A percentile compares a stretch with the other conserved stretches of the same genome.
Evolutionary conservation across 1,140 invertebrate genomes (phyloP).

Genomic region (Caerostris extrusa): DNA sequence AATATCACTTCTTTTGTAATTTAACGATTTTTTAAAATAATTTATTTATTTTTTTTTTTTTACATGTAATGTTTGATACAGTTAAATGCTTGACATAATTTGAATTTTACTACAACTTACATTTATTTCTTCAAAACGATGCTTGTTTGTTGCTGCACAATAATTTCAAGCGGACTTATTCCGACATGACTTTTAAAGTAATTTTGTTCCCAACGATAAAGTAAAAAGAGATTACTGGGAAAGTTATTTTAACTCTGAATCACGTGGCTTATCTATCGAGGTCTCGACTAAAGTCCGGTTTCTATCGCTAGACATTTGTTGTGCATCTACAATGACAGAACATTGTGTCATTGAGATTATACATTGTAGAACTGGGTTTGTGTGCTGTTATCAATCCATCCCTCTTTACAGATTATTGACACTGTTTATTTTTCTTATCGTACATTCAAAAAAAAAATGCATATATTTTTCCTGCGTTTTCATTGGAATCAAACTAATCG

Average conservation of each 20-base stretch:
- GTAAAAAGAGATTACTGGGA: neutral
- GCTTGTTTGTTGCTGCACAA: neutral
- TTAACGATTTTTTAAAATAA: too few relatives aligned
- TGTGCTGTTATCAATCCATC: neutral
- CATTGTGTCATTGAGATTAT: slow-evolving; percentile 23
- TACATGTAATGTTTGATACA: too few relatives aligned
- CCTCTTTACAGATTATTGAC: slow-evolving; percentile 22
- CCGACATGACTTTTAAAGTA: neutral
- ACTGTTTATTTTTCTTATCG: neutral
- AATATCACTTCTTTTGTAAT: too few relatives aligned
- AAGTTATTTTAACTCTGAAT: neutral
- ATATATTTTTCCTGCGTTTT: too few relatives aligned
- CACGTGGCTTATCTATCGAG: neutral
- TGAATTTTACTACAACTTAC: too few relatives aligned
- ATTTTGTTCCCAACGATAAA: neutral
- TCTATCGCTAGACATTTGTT: slow-evolving; percentile 20
- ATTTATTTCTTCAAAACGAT: neutral
- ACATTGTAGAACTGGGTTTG: slow-evolving; percentile 21
- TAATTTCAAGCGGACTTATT: neutral
- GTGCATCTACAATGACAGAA: neutral
- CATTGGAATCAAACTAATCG: too few relatives aligned
- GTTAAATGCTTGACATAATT: too few relatives aligned
- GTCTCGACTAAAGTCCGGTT: slow-evolving; percentile 1
- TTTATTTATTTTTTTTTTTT: too few relatives aligned
- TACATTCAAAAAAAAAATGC: too few relatives aligned